Percentiles rank a stretch among this genome's conserved stretches.
Evolutionary conservation across 2,113 vertebrate genomes (phyloP).

Genomic region (Phylloscopus trochiloides): DNA sequence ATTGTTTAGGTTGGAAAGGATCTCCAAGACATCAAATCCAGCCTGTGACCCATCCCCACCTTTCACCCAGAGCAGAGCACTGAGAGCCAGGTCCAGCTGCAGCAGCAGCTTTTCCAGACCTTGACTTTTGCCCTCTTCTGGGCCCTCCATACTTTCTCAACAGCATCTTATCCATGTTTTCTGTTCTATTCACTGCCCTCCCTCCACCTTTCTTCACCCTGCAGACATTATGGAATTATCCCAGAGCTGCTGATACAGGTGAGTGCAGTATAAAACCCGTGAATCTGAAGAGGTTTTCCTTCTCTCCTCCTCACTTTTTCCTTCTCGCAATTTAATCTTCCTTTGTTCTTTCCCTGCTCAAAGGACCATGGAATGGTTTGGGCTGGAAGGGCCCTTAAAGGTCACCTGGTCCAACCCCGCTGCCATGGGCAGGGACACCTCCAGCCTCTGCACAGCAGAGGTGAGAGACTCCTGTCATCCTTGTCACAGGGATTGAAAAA

Average conservation of each 20-base stretch:
- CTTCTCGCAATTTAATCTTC: neutral
- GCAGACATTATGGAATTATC: neutral
- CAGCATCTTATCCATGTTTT: accelerated
- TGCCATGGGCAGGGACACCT: neutral
- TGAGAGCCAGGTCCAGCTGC: neutral
- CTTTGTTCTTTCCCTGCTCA: neutral
- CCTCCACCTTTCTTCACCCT: neutral
- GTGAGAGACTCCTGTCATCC: neutral
- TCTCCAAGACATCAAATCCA: neutral
- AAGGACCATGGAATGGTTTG: neutral
- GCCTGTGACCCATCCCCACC: neutral
- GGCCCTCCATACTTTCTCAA: neutral
- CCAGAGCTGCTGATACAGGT: neutral
- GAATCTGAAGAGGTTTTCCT: neutral
- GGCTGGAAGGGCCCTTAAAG: neutral
- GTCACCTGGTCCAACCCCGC: neutral
- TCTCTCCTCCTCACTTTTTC: neutral
- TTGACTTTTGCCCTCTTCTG: neutral
- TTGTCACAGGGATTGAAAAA: neutral
- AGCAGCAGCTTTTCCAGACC: neutral
- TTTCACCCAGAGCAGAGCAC: neutral
- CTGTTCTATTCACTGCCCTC: neutral
- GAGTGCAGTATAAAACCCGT: neutral
- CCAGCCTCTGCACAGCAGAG: neutral
- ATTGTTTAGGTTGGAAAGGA: too few relatives aligned